phyloP scores from a whole-genome alignment of 92 coral and sea anemone genomes.

The Blastomussa wellsi region DNA sequence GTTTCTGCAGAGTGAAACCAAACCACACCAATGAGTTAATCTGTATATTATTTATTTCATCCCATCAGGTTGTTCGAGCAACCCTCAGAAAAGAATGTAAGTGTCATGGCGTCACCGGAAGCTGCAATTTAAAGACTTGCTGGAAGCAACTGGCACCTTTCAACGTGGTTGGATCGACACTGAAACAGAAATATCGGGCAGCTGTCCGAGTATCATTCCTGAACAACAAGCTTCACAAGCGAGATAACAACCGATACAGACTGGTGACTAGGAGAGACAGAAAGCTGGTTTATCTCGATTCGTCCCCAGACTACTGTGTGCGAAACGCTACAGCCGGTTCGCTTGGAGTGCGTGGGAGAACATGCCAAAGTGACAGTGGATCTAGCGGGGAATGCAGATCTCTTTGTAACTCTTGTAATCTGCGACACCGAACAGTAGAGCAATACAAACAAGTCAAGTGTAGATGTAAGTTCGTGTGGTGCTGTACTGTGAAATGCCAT shows the following conservation, averaged over 20 bases:
- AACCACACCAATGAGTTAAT: too few species aligned
- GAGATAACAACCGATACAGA: not conserved
- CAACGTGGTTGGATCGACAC: constrained; percentile 59
- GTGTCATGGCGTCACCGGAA: too few species aligned
- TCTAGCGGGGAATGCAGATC: not conserved
- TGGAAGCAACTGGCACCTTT: constrained; percentile 64
- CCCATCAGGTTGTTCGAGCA: constrained; percentile 63
- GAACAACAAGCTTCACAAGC: not conserved
- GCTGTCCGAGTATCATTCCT: constrained; percentile 39
- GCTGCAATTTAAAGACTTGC: constrained; percentile 64
- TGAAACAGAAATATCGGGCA: constrained; percentile 57
- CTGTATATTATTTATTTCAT: not conserved
- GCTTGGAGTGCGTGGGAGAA: not conserved
- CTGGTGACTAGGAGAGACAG: not conserved
- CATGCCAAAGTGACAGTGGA: not conserved
- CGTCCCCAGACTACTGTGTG: constrained; percentile 3
- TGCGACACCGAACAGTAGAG: not conserved
- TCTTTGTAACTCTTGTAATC: not conserved
- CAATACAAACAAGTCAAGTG: not conserved
- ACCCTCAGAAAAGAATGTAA: too few species aligned
- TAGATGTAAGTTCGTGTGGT: constrained; percentile 14
- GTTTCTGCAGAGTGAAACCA: too few species aligned
- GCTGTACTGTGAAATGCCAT: not conserved
- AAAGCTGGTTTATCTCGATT: not conserved
- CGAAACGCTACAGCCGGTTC: not conserved